Base-by-base conservation (phyloP, 2,797 vertebrate species). In the Echiichthys vipera region DNA sequence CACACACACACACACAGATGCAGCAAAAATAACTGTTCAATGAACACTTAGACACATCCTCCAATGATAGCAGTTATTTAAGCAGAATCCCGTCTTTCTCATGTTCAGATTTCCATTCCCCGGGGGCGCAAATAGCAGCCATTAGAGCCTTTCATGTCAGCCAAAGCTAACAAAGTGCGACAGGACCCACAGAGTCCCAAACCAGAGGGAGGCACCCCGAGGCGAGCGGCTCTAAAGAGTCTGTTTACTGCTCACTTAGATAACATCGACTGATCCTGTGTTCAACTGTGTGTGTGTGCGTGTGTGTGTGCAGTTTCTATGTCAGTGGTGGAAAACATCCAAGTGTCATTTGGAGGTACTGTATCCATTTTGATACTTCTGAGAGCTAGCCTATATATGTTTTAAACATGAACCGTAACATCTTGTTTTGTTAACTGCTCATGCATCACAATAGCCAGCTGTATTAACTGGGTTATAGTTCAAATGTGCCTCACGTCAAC, bases 221-320 rank as follows among this genome's bases (percentile, higher is more conserved):
- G 90, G 84, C 76, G 3, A 20, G 3, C 5, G 9, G 42, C 74
- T 80, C 79, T 85, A 80, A 87, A 89, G 78, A 89, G 74, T 84
- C 86, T 88, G 90, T 91, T 91, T 91, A 78, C 88, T 85, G 89
- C 88, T 90, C 86, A 89, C 84, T 90, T 89, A 84, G 84, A 90
- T 89, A 85, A 89, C 84, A 85, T 89, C 84, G 39, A 74, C 77
- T 61, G 57, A 86, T 83, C 66, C 45, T 53, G 47, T 61, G 74
- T 59, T 54, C n/a, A 53, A 32, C 53, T 65, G 61, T 22, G 66
- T 59, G 75, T 46, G 65, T 69, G 64, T 46, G 55, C 39, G 27
- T 55, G 47, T 53, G 73, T 61, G 36, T 57, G 61, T 39, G 64
- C 56, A 24, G 24, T 37, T 49, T 39, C 50, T 13, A 5, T 37